Percentiles rank a stretch among this genome's conserved stretches.
Conservation (phyloP, 1,140 invertebrate species). For the Cyphomyrmex costatus region DNA sequence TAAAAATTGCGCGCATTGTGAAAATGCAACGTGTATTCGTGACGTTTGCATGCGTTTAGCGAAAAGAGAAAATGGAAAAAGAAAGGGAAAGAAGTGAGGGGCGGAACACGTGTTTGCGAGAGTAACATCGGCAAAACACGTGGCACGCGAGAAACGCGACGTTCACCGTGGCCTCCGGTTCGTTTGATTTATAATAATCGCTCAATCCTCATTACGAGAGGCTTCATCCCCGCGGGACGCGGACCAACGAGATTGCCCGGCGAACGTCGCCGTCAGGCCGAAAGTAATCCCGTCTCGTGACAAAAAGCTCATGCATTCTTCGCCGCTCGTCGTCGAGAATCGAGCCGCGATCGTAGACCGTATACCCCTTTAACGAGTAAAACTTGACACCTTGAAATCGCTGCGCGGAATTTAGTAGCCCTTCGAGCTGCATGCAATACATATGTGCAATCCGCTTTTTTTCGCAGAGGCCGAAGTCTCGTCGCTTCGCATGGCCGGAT, state of each 20-base stretch:
- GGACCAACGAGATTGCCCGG: constrained; percentile 20
- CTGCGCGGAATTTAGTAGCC: constrained; percentile 62
- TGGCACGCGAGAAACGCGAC: constrained; percentile 82
- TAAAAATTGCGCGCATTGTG: constrained; percentile 48
- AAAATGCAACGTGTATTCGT: constrained; percentile 46
- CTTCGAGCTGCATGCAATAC: constrained; percentile 61
- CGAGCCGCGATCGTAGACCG: background rate
- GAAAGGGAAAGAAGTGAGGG: constrained; percentile 40
- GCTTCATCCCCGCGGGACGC: constrained; percentile 67
- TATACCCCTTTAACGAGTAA: constrained; percentile 58
- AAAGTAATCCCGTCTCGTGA: constrained; percentile 7
- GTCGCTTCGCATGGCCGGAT: constrained; percentile 50
- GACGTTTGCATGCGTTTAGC: constrained; percentile 59
- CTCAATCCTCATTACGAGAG: constrained; percentile 82
- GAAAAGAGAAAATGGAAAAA: constrained; percentile 24
- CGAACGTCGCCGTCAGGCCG: constrained; percentile 35
- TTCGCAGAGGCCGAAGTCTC: background rate
- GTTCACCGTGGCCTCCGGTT: constrained; percentile 55
- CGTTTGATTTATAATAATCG: constrained; percentile 85
- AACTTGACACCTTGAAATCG: constrained; percentile 70
- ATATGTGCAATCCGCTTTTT: constrained; percentile 63
- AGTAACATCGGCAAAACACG: constrained; percentile 82
- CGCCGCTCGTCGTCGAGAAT: background rate
- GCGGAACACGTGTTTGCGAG: constrained; percentile 78
- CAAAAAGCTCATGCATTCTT: constrained; percentile 37